Evolutionary conservation across 2,888 invertebrate species (phyloP).

Genomic region (Hyalella azteca): DNA sequence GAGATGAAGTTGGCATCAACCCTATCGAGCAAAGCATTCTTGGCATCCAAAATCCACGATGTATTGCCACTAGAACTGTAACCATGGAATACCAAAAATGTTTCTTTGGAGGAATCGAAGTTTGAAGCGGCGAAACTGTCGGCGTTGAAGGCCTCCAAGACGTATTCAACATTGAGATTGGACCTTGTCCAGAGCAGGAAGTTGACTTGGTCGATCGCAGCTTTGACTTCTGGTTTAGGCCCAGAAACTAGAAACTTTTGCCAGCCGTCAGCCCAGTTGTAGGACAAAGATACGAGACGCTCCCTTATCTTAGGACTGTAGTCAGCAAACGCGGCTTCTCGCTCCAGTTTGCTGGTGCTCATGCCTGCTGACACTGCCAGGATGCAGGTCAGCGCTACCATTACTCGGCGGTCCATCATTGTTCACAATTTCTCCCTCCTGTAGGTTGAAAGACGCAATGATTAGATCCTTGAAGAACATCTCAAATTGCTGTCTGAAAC

Average conservation of each 20-base stretch:
- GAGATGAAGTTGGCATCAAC: slow-evolving; percentile 31
- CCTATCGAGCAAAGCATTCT: not conserved
- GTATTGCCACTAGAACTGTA: not conserved
- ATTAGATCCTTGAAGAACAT: too few species aligned
- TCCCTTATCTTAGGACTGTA: not conserved
- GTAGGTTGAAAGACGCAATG: too few species aligned
- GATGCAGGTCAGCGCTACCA: not conserved
- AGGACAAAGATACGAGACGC: not conserved
- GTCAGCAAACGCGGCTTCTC: not conserved
- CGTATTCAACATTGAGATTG: not conserved
- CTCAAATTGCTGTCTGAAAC: too few species aligned
- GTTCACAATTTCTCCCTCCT: too few species aligned
- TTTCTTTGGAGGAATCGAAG: not conserved
- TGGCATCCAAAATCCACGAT: slow-evolving; percentile 1
- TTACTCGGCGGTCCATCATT: too few species aligned
- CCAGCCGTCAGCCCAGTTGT: slow-evolving; percentile 13
- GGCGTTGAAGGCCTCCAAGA: not conserved
- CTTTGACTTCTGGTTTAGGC: not conserved
- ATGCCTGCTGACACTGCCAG: not conserved
- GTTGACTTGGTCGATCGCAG: slow-evolving; percentile 13
- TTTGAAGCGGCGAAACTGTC: not conserved
- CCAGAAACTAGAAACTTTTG: not conserved
- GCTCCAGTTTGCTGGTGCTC: not conserved
- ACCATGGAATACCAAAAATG: not conserved
- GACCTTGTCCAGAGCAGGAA: slow-evolving; percentile 17